Conservation (phyloP, 2,888 invertebrate species). For the Psylliodes chrysocephalus region DNA sequence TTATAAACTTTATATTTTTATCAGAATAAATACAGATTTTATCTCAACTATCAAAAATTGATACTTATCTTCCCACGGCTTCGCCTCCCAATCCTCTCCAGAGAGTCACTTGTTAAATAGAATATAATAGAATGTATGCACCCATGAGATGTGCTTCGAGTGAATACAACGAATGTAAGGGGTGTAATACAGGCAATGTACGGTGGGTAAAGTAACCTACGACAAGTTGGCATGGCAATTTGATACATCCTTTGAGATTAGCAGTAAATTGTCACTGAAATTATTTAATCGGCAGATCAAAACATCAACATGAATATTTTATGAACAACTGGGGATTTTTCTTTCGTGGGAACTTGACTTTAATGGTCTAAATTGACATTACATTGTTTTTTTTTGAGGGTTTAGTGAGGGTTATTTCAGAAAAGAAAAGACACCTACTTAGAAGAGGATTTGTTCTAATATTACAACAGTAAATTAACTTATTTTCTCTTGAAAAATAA, state of each 20-base stretch:
- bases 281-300: slow-evolving; percentile 53
- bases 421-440: too few relatives aligned
- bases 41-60: background rate
- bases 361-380: slow-evolving; percentile 6
- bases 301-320: slow-evolving; percentile 53
- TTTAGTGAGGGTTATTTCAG: background rate
- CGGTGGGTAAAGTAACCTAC: background rate
- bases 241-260: slow-evolving; percentile 43
- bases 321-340: slow-evolving; percentile 48
- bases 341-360: slow-evolving; percentile 38
- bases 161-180: background rate
- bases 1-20: too few relatives aligned
- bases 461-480: too few relatives aligned
- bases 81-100: background rate
- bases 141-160: background rate
- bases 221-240: slow-evolving; percentile 24
- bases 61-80: slow-evolving; percentile 13
- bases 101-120: slow-evolving; percentile 12
- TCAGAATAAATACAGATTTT: too few relatives aligned
- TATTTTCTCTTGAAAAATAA: too few relatives aligned
- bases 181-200: background rate
- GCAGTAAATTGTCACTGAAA: slow-evolving; percentile 48
- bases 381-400: background rate
- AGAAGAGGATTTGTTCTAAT: too few relatives aligned
- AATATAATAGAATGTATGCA: slow-evolving; percentile 19